phyloP scores from a whole-genome alignment of 2,888 invertebrate species.

The Allacma fusca region DNA sequence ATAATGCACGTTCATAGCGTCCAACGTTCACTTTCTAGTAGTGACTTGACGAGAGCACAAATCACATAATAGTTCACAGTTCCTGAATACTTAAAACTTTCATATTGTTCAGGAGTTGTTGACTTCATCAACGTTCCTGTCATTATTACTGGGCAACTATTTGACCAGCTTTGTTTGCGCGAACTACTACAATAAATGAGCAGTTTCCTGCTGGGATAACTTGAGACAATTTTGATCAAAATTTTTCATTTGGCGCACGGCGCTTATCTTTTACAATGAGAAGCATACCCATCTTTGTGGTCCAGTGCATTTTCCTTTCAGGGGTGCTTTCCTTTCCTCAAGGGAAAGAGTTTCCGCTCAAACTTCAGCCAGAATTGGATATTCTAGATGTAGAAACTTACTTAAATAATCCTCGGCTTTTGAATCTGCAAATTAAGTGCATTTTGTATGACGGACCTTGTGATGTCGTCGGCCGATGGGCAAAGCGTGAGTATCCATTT shows the following conservation, averaged over 20 bases:
- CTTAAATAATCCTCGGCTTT: conserved; percentile 46
- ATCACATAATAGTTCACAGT: neutral
- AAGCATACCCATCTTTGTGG: no score
- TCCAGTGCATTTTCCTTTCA: no score
- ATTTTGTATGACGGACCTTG: conserved; percentile 48
- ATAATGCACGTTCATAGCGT: neutral
- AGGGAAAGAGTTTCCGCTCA: conserved; percentile 47
- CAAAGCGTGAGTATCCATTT: conserved; percentile 47
- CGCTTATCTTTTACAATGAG: no score
- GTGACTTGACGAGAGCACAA: conserved; percentile 27
- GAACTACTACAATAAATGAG: no score
- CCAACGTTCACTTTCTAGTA: conserved; percentile 30
- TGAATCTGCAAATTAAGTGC: conserved; percentile 49
- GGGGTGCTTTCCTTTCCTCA: neutral
- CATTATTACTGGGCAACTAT: neutral
- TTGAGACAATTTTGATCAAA: no score
- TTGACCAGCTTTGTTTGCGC: no score
- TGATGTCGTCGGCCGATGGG: conserved; percentile 50
- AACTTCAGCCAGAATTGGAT: conserved; percentile 47
- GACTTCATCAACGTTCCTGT: neutral
- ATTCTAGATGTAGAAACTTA: conserved; percentile 47
- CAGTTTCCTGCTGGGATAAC: conserved; percentile 7
- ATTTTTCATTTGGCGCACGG: no score
- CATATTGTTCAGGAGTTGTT: neutral
- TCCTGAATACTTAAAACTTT: conserved; percentile 16